These are phyloP conservation scores for Fregata magnificens DNA, from an alignment of 2,113 vertebrate species.

Conservation along the genomic window DNA sequence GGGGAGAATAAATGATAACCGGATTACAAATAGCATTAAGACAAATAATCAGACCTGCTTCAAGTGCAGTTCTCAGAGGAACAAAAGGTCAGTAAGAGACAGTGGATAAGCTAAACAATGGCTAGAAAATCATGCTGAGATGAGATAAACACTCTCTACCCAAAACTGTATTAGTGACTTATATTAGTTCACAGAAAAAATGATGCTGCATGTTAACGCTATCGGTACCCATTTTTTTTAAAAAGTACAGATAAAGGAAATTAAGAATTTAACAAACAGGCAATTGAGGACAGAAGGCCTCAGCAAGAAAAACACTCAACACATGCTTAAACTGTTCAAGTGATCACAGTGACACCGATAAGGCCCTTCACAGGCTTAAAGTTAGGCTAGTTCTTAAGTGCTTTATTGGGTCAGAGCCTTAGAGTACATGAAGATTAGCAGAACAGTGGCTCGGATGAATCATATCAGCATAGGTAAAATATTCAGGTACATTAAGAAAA, in stretches of 20 bases:
- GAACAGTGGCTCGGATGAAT: background rate
- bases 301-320: slow-evolving; percentile 19
- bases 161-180: background rate
- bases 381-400: background rate
- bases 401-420: background rate
- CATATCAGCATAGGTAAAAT: background rate
- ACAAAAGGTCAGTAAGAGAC: background rate
- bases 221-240: background rate
- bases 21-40: background rate
- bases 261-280: background rate
- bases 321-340: background rate
- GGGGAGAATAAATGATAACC: background rate
- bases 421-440: background rate
- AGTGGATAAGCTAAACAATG: slow-evolving; percentile 8
- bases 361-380: background rate
- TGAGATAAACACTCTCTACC: background rate
- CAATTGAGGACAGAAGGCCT: background rate
- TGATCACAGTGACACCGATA: background rate
- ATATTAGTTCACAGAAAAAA: background rate
- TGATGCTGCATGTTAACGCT: background rate
- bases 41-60: background rate
- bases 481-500: background rate
- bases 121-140: background rate
- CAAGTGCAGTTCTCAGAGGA: background rate
- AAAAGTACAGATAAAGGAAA: background rate